These are phyloP conservation scores for Psilopogon haemacephalus DNA, from an alignment of 2,113 vertebrate genomes.

Conservation along the genomic window DNA sequence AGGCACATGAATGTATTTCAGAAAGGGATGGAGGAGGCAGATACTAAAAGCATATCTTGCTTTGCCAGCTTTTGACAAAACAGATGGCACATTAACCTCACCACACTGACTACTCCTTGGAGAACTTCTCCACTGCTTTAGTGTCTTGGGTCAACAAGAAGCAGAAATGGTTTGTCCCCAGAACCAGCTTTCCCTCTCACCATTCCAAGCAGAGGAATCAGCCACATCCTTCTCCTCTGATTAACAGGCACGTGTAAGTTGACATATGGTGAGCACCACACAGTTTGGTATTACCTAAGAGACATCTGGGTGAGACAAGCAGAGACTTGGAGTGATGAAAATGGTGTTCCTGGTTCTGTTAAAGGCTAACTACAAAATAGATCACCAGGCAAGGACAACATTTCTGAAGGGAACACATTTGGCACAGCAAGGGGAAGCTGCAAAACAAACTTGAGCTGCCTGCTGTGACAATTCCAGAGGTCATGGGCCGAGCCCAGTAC, in stretches of 20 bases:
- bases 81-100: background rate
- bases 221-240: constrained; percentile 1
- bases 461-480: background rate
- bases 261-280: background rate
- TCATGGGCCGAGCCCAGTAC: background rate
- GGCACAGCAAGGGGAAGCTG: background rate
- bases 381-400: background rate
- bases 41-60: background rate
- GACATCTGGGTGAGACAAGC: background rate
- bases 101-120: background rate
- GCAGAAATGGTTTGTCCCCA: background rate
- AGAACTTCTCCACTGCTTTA: background rate
- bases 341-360: background rate
- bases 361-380: background rate
- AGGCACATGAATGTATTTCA: background rate
- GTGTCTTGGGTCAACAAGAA: background rate
- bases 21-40: background rate
- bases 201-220: constrained; percentile 13
- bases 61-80: background rate
- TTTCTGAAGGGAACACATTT: background rate
- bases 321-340: background rate
- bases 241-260: background rate
- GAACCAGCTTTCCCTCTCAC: constrained; percentile 11
- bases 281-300: background rate
- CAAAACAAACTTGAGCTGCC: constrained; percentile 6